phyloP scores from a whole-genome alignment of 2,888 invertebrate species.

The Alcis repandata region DNA sequence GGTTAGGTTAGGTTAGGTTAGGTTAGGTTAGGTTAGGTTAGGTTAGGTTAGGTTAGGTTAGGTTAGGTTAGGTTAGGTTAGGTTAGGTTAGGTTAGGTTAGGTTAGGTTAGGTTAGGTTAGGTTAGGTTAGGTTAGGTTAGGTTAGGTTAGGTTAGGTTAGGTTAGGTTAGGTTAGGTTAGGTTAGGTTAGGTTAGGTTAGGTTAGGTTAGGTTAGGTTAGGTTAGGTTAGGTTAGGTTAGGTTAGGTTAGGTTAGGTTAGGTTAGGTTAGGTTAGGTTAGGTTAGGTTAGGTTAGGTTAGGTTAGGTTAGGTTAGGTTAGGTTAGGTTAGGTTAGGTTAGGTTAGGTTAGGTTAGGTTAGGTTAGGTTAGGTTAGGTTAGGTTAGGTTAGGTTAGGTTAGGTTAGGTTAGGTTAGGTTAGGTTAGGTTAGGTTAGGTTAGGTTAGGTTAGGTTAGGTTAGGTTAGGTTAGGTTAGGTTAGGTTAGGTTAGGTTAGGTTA shows the following conservation, averaged over 20 bases:
- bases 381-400: constrained; percentile 14
- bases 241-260: constrained; percentile 13
- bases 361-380: constrained; percentile 11
- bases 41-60: constrained; percentile 9
- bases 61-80: constrained; percentile 8
- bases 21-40: constrained; percentile 5
- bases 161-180: constrained; percentile 12
- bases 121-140: constrained; percentile 45
- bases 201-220: constrained; percentile 13
- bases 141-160: constrained; percentile 13
- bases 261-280: constrained; percentile 8
- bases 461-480: too few species aligned
- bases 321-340: constrained; percentile 16
- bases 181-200: constrained; percentile 13
- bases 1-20: constrained; percentile 11
- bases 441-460: too few species aligned
- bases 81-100: background rate
- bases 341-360: constrained; percentile 11
- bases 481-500: too few species aligned
- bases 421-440: too few species aligned
- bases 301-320: constrained; percentile 32
- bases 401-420: too few species aligned
- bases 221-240: constrained; percentile 13
- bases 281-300: constrained; percentile 13
- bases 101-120: constrained; percentile 28